These are phyloP conservation scores for Paradisaea rubra DNA, from an alignment of 2,113 vertebrate species.

Conservation along the genomic window DNA sequence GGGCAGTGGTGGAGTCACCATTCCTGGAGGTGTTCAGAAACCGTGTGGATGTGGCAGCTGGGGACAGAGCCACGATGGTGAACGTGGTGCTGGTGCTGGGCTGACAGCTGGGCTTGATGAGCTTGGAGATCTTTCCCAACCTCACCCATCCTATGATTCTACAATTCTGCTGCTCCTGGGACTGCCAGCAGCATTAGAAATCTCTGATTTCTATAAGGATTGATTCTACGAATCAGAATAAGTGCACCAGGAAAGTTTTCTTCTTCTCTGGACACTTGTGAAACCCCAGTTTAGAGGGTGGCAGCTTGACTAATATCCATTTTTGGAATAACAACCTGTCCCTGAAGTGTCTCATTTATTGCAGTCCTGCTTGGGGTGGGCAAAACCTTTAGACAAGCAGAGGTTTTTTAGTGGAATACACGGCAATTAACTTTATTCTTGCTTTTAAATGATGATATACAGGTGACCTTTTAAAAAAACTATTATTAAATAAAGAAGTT, in stretches of 20 bases:
- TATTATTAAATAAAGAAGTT: background rate
- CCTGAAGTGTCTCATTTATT: background rate
- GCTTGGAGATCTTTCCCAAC: background rate
- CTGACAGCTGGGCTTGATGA: too few species aligned
- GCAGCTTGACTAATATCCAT: background rate
- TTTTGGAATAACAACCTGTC: background rate
- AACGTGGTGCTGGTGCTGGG: background rate
- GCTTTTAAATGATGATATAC: background rate
- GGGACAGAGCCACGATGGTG: background rate
- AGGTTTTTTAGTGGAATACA: background rate
- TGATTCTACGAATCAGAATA: background rate
- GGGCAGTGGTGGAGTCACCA: too few species aligned
- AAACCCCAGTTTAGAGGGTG: background rate
- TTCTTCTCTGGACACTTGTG: background rate
- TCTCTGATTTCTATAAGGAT: background rate
- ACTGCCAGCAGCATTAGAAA: background rate
- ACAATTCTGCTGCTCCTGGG: background rate
- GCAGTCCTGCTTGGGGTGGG: background rate
- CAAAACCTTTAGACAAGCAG: background rate
- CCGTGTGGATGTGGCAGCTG: accelerated
- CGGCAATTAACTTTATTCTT: background rate
- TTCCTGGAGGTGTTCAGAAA: background rate
- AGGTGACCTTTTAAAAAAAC: background rate
- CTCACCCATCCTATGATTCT: background rate
- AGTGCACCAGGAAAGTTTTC: background rate